Percentiles rank a stretch among this genome's conserved stretches.
Evolutionary conservation across 2,113 vertebrate genomes (phyloP).

Genomic region (Gymnogyps californianus): DNA sequence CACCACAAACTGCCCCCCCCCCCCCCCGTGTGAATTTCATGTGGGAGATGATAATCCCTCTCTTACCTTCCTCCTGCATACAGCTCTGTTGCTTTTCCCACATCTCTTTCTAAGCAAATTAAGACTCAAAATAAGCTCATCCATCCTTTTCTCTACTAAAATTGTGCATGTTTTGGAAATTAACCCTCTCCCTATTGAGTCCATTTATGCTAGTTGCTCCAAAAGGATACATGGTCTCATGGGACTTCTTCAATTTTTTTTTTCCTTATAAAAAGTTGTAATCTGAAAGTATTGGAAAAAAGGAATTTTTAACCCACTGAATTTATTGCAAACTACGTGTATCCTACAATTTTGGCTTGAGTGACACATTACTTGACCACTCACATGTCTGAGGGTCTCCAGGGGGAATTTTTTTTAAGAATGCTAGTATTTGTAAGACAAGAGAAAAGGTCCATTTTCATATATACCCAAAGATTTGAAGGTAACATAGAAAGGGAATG

Average conservation of each 20-base stretch:
- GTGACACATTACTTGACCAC: neutral
- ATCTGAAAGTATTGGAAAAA: neutral
- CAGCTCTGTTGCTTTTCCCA: neutral
- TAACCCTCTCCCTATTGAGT: neutral
- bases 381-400: neutral
- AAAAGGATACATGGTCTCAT: neutral
- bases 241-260: neutral
- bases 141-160: neutral
- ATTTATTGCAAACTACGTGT: neutral
- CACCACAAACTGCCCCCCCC: neutral
- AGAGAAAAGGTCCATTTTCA: neutral
- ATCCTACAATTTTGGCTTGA: neutral
- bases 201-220: neutral
- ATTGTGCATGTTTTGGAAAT: neutral
- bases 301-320: neutral
- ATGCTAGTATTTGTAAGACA: neutral
- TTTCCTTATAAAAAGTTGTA: neutral
- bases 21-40: rapidly evolving
- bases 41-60: neutral
- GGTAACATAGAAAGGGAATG: neutral
- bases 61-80: neutral
- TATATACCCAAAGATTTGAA: neutral
- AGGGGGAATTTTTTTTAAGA: neutral
- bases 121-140: neutral
- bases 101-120: neutral